These are phyloP conservation scores for Ochropacha duplaris DNA, from an alignment of 2,888 invertebrate species.

Conservation along the genomic window DNA sequence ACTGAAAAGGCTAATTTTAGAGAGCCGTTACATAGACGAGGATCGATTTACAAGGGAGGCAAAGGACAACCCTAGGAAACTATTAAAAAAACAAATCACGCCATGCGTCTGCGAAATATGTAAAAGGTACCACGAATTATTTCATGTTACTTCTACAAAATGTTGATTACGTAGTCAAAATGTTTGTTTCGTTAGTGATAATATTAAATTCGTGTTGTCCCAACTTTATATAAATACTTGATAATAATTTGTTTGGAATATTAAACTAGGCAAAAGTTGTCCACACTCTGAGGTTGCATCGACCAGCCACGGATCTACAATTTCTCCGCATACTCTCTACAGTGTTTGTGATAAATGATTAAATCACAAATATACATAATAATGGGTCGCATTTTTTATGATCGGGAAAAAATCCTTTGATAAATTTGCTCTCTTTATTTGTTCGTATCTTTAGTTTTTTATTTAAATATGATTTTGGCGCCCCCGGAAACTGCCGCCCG, in stretches of 20 bases:
- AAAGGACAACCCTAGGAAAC: constrained; percentile 15
- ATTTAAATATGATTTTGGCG: too few species aligned
- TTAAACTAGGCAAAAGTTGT: not conserved
- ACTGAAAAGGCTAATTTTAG: constrained; percentile 49
- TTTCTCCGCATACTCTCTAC: too few species aligned
- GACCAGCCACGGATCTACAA: too few species aligned
- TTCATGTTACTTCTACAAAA: constrained; percentile 39
- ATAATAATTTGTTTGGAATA: not conserved
- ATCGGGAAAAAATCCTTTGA: too few species aligned
- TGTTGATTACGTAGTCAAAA: constrained; percentile 6
- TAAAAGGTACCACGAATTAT: constrained; percentile 66
- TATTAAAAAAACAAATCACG: constrained; percentile 17
- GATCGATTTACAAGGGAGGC: constrained; percentile 16
- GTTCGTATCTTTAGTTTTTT: too few species aligned
- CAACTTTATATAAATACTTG: not conserved
- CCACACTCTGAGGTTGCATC: not conserved
- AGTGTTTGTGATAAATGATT: too few species aligned
- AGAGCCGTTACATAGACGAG: constrained; percentile 61
- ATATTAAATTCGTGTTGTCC: not conserved
- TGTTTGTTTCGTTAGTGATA: not conserved
- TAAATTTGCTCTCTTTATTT: too few species aligned
- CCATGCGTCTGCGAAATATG: constrained; percentile 74
- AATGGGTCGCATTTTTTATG: too few species aligned
- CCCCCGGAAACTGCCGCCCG: too few species aligned
- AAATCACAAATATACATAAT: too few species aligned